phyloP scores from a whole-genome alignment of 1,140 invertebrate genomes.

The Philopotamus ludificatus region DNA sequence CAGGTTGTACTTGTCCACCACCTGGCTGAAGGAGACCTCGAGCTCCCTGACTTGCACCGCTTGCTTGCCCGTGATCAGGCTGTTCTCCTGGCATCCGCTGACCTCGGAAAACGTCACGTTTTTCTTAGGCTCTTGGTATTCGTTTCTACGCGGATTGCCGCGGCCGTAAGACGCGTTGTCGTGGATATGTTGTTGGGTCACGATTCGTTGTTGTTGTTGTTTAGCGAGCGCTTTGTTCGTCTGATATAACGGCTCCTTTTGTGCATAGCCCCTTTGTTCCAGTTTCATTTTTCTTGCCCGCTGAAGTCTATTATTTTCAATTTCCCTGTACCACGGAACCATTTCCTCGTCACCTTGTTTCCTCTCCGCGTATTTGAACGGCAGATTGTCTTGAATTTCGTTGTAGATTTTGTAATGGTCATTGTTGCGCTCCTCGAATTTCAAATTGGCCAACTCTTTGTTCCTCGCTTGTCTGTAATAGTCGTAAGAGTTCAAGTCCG shows the following conservation, averaged over 20 bases:
- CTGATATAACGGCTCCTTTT: conserved; percentile 6
- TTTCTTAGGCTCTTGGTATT: conserved; percentile 45
- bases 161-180: conserved; percentile 2
- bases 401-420: conserved; percentile 21
- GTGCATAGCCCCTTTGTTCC: conserved; percentile 8
- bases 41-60: conserved; percentile 52
- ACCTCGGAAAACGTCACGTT: conserved; percentile 57
- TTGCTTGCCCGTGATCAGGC: conserved; percentile 50
- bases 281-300: conserved; percentile 6
- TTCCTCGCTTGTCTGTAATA: conserved; percentile 14
- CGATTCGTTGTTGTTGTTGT: conserved; percentile 35
- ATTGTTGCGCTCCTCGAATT: conserved; percentile 51
- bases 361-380: conserved; percentile 1
- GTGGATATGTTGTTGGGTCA: conserved; percentile 39
- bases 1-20: conserved; percentile 55
- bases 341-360: background rate
- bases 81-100: conserved; percentile 49
- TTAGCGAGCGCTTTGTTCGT: conserved; percentile 11
- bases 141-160: conserved; percentile 9
- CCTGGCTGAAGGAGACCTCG: conserved; percentile 54
- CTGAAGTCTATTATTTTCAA: conserved; percentile 14
- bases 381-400: conserved; percentile 9
- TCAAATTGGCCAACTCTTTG: conserved; percentile 27
- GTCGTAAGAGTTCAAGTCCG: conserved; percentile 4
- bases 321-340: background rate